Evolutionary conservation across 2,113 vertebrate species (phyloP), one percentile per base, ranked within the genome.

Genomic region (Panurus biarmicus): DNA sequence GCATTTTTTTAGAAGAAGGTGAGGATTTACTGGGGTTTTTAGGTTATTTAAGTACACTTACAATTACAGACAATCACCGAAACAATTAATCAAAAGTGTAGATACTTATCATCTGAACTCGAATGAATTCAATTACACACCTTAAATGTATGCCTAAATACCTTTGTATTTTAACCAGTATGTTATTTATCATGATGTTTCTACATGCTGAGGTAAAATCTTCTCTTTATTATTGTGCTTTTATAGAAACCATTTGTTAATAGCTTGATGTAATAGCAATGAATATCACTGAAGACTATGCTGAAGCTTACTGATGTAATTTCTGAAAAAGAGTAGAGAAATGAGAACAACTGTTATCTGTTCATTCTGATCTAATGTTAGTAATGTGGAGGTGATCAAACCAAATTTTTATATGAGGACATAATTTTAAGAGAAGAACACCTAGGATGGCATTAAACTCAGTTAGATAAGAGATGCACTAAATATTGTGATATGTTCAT

Each of bases 131-230:
- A 65, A 36, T 47, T 56, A 13, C 10, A 19, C 2, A 21, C 29
- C 48, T 73, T 35, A 82, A 88, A 83, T 17, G 48, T 12, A 60
- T 64, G 6, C n/a, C 8, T 94, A 95, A 95, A 89, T 56, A 69
- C 10, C 44, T 95, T 95, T 90, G 29, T 80, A 66, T 91, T 96
- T 94, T 75, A 89, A 97, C 65, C 67, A 94, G 24, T 86, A 60
- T 76, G 29, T 91, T 81, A 89, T 89, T 95, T 94, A 53, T 73
- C 91, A n/a, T 75, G 73, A 85, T 95, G 56, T 87, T 82, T 90
- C 60, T 87, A 83, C 83, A 85, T 91, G 44, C 16, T 93, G 35
- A 92, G 62, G 78, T 92, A 92, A 91, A 91, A 73, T 16, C 25
- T 74, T 95, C 57, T 72, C 31, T 65, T 89, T 95, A 54, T 91